Evolutionary conservation across 2,888 invertebrate genomes (phyloP), one percentile per base, ranked within the genome.

Genomic region (Drosophila borealis): DNA sequence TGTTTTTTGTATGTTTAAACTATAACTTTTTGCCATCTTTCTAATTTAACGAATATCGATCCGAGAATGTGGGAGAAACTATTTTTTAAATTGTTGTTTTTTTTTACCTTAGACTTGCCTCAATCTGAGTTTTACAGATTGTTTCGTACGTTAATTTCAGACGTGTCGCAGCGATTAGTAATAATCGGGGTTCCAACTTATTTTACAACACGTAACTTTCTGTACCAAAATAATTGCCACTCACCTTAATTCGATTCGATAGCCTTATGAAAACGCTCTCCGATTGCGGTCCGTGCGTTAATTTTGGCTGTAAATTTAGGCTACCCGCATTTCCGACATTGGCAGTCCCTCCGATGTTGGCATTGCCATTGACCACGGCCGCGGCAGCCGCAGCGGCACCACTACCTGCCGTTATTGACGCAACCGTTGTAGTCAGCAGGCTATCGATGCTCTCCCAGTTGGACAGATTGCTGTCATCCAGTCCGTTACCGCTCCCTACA

Each of bases 211-310:
- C 17, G 17, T 17, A 17, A 17, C 17, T 17, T 17, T 17, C 17
- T 17, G 0, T 17, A 17, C n/a, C 5, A 17, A 29, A n/a, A 10
- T 55, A 44, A 17, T 33, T 19, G 3, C 4, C 3, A 78, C 93
- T 91, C 90, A 97, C 97, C 95, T 98, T 98, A 63, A 99, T 98
- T 90, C 98, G 95, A 92, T 99, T 99, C 66, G 97, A 98, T 65
- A 99, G 94, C 78, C 99, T 94, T 90, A 99, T 95, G 91, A 99
- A 98, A n/a, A 99, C 97, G 9, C 98, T 98, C 92, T 99, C 98
- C 86, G 98, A 98, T 89, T 97, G 97, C 65, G 89, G 90, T 37
- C 91, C 88, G 53, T 89, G 88, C 3, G 91, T 76, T 21, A 91
- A 78, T 64, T 89, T 91, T 41, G 91, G 90, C 59, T 91, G 91